Evolutionary conservation across 2,888 invertebrate species (phyloP), one percentile per base, ranked within the genome.

Genomic region (Pyrocoelia pectoralis): DNA sequence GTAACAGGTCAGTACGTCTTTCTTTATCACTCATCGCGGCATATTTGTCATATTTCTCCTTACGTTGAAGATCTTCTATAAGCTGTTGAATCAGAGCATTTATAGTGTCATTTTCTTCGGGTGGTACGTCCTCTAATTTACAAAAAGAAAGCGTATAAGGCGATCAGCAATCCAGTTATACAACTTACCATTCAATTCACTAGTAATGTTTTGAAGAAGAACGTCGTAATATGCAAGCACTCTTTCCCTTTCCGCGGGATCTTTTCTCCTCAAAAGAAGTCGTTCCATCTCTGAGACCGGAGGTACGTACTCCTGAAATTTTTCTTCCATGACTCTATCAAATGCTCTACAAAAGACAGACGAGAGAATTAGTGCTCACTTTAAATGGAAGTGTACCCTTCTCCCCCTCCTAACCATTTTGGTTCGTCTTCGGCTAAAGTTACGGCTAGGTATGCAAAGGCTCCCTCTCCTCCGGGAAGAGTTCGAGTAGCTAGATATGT

Each of bases 401-500:
- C 73, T 46, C 76, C 79, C 15, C 79, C 78, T n/a, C 77, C 75
- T 8, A 79, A 61, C 77, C 80, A 78, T 70, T 70, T 74, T 10
- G 79, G 78, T 60, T 80, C 79, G 24, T 77, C 75, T 56, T 81
- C 80, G 24, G 79, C 81, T 57, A 83, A 71, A 17, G 79, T 82
- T 5, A 84, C 73, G 13, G 82, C 83, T 1, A 84, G 74, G 62
- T 83, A 83, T 1, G 82, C 83, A 70, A 83, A 82, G 1, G 82
- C 81, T 9, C 83, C 84, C 64, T 78, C 77, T 18, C 82, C 80
- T 38, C 80, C 76, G 0, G 83, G 83, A 58, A 84, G 72, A 2
- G 78, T 77, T 61, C 82, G 74, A 4, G 83, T 82, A 2, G 84
- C 84, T n/a, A 83, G 73, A 72, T 83, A 83, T 0, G 83, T 83